Base-by-base conservation (phyloP, 2,797 vertebrate genomes). In the Sitta carolinensis region DNA sequence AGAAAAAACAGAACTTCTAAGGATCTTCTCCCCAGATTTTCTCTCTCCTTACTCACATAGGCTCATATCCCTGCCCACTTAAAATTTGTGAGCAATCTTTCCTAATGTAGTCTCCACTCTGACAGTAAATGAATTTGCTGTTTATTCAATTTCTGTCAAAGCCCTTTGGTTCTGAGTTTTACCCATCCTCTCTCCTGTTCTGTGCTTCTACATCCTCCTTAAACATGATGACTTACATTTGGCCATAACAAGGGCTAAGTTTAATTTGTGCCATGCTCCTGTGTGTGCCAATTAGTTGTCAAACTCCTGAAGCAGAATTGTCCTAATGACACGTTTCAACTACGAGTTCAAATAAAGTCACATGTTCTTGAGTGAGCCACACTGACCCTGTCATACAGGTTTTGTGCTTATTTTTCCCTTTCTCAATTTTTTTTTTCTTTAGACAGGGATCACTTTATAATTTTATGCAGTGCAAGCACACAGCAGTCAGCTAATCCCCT, bases 311-410 rank as follows among this genome's bases (percentile, higher is more conserved):
- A 81, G 54, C 19, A 72, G 64, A 75, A n/a, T 73, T 68, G 36
- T 75, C 25, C 32, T 55, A 34, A 51, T 55, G 7, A 18, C 43
- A 5, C 10, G 1, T 75, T 88, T 52, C 10, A 38, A 11, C 11
- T 67, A 7, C 0, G 0, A 15, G 4, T 64, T 70, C 36, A 43
- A 67, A 73, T 66, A 23, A 69, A 78, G 47, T 64, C n/a, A 11
- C 2, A 0, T 36, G 9, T 11, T 74, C 25, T 58, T 42, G 42
- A 79, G 32, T 42, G 87, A 93, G 34, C 7, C 59, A 8, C 25
- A 25, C 11, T 38, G 48, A 57, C 13, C 55, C n/a, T 82, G 9
- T 23, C 25, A 51, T 22, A 57, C 5, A 34, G 21, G 4, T 59
- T 67, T 62, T 57, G 42, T 29, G 7, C 12, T 10, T 11, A 16